Conservation (phyloP, 1,140 invertebrate species). For the Coenobita brevimanus region DNA sequence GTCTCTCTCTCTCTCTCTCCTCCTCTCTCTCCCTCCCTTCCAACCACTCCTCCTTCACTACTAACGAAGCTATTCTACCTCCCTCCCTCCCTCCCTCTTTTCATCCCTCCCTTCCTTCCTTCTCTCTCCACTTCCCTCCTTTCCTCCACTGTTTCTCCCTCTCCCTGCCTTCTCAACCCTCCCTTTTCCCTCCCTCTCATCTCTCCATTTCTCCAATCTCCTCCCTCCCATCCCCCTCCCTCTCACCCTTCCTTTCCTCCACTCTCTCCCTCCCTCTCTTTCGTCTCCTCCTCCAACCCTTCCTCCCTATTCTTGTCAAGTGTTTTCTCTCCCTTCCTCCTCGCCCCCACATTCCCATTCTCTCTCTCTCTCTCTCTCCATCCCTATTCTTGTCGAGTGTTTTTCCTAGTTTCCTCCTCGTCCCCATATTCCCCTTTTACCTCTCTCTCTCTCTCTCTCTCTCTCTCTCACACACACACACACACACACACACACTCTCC, state of each 20-base stretch:
- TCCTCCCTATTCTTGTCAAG: too few relatives aligned
- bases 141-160: neutral
- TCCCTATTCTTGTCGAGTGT: neutral
- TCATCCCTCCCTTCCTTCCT: neutral
- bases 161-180: neutral
- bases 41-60: neutral
- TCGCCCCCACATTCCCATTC: too few relatives aligned
- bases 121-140: neutral
- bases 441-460: neutral
- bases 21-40: neutral
- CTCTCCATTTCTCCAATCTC: neutral
- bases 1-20: neutral
- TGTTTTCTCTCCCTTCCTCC: too few relatives aligned
- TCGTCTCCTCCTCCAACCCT: constrained; percentile 1
- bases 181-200: neutral
- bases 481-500: too few relatives aligned
- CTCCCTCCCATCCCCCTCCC: neutral
- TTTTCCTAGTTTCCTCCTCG: neutral
- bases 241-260: neutral
- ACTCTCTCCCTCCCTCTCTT: neutral
- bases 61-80: neutral
- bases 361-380: neutral
- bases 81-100: neutral
- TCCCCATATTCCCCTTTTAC: neutral
- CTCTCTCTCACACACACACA: neutral